Evolutionary conservation across 1,140 invertebrate genomes (phyloP).

Genomic region (Andricus grossulariae): DNA sequence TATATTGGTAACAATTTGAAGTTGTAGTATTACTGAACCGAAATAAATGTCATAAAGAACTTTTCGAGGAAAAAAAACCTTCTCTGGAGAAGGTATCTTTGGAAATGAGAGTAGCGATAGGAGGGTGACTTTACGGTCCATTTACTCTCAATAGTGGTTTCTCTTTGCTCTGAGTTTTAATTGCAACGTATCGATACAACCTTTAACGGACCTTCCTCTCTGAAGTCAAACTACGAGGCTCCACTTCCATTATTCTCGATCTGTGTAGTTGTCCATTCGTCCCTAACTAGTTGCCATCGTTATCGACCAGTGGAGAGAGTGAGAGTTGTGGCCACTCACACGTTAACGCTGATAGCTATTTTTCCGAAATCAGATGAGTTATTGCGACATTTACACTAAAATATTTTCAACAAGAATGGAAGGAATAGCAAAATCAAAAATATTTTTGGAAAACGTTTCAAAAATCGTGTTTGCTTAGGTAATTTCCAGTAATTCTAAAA

Average conservation of each 20-base stretch:
- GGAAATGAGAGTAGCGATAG: conserved; percentile 10
- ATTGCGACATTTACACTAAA: not conserved
- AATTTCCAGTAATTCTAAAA: no score
- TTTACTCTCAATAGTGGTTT: conserved; percentile 36
- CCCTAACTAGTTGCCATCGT: conserved; percentile 68
- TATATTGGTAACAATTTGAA: no score
- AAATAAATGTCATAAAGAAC: not conserved
- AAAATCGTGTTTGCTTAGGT: no score
- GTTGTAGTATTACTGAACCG: no score
- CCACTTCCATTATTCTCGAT: conserved; percentile 36
- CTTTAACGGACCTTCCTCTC: conserved; percentile 29
- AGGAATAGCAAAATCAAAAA: no score
- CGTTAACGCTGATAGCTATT: conserved; percentile 67
- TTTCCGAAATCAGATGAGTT: not conserved
- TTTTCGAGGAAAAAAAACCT: not conserved
- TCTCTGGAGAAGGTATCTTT: conserved; percentile 19
- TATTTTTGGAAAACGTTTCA: no score
- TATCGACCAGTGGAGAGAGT: conserved; percentile 56
- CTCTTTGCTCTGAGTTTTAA: conserved; percentile 32
- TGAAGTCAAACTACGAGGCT: conserved; percentile 28
- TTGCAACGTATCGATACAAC: conserved; percentile 30
- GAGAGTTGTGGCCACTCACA: conserved; percentile 60
- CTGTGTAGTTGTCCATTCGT: conserved; percentile 50
- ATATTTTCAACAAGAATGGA: no score
- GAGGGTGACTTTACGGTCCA: conserved; percentile 45